phyloP scores from a whole-genome alignment of 1,140 invertebrate genomes.

The Papilio machaon region DNA sequence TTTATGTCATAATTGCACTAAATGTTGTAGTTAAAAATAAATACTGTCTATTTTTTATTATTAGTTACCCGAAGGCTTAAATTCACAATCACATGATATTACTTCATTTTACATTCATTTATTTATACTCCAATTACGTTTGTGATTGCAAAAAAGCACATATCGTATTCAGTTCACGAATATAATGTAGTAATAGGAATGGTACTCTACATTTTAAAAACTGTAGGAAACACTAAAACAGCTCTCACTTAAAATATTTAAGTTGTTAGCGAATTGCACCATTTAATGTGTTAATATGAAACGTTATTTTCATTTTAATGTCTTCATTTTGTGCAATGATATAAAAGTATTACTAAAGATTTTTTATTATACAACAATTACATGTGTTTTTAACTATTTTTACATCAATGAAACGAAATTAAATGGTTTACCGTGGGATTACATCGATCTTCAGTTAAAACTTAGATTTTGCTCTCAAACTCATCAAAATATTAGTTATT shows the following conservation, averaged over 20 bases:
- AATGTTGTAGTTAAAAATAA: neutral
- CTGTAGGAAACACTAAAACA: constrained; percentile 36
- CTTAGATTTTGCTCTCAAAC: neutral
- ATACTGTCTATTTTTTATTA: too few relatives aligned
- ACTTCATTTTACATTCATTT: constrained; percentile 43
- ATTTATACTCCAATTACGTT: constrained; percentile 48
- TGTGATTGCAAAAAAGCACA: constrained; percentile 41
- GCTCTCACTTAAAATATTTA: constrained; percentile 35
- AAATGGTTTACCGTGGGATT: neutral
- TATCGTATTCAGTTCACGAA: constrained; percentile 31
- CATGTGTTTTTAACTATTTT: neutral
- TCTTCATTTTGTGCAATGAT: constrained; percentile 11
- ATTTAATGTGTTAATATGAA: constrained; percentile 32
- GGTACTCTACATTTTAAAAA: constrained; percentile 36
- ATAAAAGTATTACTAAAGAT: neutral
- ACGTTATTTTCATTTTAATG: constrained; percentile 10
- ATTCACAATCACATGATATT: constrained; percentile 35
- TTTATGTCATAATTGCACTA: neutral
- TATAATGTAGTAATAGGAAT: constrained; percentile 35
- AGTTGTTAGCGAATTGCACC: constrained; percentile 17
- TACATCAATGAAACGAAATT: neutral
- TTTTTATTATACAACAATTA: neutral
- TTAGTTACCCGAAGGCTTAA: neutral
- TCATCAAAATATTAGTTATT: neutral
- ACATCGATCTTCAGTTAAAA: neutral